These are phyloP conservation scores for Calcarius lapponicus DNA, from an alignment of 2,797 vertebrate species.

Conservation along the genomic window DNA sequence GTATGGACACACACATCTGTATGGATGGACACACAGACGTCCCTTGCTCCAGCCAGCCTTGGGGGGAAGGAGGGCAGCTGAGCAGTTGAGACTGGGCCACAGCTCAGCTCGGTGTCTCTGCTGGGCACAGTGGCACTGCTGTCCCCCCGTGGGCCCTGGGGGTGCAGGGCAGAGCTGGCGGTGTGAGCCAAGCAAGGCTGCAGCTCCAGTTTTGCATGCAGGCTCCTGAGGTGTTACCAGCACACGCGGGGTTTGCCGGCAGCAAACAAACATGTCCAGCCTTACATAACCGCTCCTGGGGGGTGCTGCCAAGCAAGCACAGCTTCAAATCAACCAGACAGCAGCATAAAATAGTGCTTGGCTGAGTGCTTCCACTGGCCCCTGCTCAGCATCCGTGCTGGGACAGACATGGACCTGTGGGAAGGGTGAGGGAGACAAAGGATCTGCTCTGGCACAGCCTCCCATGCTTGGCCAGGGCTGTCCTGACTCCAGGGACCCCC, in stretches of 20 bases:
- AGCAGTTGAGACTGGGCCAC: not conserved
- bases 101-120: rapidly evolving
- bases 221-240: not conserved
- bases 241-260: not conserved
- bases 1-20: rapidly evolving
- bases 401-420: not conserved
- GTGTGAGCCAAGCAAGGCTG: not conserved
- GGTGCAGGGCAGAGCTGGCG: not conserved
- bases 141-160: rapidly evolving
- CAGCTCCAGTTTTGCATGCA: not conserved
- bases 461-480: not conserved
- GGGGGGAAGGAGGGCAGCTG: rapidly evolving
- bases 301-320: not conserved
- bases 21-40: not conserved
- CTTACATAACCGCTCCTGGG: not conserved
- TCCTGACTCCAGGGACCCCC: rapidly evolving
- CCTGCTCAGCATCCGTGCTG: not conserved
- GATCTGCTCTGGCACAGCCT: not conserved
- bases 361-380: not conserved
- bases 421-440: not conserved
- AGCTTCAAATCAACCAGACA: slow-evolving; percentile 16
- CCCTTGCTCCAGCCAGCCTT: not conserved
- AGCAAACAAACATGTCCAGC: not conserved
- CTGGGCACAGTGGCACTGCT: not conserved
- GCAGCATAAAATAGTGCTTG: not conserved